Evolutionary conservation across 64 coral and sea anemone species (phyloP).

Genomic region (Anthopleura sola): DNA sequence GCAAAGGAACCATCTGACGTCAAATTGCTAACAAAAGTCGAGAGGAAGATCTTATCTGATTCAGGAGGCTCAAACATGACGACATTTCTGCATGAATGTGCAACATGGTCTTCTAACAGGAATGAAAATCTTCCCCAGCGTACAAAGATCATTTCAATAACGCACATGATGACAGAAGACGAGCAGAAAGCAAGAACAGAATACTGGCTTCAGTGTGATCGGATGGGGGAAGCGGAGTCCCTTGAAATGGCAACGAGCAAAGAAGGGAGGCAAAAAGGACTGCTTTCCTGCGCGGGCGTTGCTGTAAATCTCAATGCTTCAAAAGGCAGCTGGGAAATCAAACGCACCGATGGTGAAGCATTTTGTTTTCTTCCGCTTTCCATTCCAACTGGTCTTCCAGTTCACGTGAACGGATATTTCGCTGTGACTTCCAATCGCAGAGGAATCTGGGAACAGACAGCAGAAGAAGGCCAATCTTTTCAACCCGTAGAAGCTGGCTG

Average conservation of each 20-base stretch:
- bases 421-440: slow-evolving; percentile 86
- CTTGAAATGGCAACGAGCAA: slow-evolving; percentile 52
- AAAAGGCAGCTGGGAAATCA: not conserved
- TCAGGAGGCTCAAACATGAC: not conserved
- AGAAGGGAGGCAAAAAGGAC: slow-evolving; percentile 60
- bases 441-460: slow-evolving; percentile 82
- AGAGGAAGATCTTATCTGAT: slow-evolving; percentile 26
- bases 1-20: not conserved
- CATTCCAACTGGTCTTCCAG: slow-evolving; percentile 78
- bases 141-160: slow-evolving; percentile 39
- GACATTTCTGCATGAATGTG: slow-evolving; percentile 67
- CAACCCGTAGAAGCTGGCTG: slow-evolving; percentile 78
- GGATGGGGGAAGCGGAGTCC: slow-evolving; percentile 48
- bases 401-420: slow-evolving; percentile 92
- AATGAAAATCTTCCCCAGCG: slow-evolving; percentile 16
- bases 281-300: slow-evolving; percentile 57
- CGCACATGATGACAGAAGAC: not conserved
- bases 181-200: slow-evolving; percentile 8
- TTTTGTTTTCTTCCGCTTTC: slow-evolving; percentile 89
- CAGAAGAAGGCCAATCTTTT: slow-evolving; percentile 16
- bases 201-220: slow-evolving; percentile 48
- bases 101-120: slow-evolving; percentile 20
- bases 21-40: slow-evolving; percentile 22
- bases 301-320: slow-evolving; percentile 2
- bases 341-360: slow-evolving; percentile 33